Evolutionary conservation across 1,140 invertebrate genomes (phyloP).

Genomic region (Leptopilina clavipes): DNA sequence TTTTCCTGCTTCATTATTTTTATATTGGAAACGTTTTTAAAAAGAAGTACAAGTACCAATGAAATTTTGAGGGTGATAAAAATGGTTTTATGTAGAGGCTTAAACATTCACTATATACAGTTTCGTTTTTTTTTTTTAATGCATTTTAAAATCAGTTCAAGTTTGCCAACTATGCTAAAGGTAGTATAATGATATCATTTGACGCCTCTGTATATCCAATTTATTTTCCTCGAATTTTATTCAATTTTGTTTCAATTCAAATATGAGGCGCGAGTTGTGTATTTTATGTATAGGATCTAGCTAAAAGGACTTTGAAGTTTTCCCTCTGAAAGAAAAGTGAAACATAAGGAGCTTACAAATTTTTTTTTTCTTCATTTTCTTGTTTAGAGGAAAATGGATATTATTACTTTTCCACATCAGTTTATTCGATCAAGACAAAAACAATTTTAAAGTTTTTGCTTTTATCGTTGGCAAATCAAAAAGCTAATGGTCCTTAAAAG

Average conservation of each 20-base stretch:
- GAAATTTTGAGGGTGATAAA: neutral
- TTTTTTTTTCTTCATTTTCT: neutral
- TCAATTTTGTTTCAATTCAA: neutral
- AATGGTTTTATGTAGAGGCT: too few species aligned
- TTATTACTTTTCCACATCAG: conserved; percentile 14
- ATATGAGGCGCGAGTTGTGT: neutral
- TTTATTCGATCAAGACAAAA: conserved; percentile 13
- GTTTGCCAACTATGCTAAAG: too few species aligned
- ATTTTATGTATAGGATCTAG: neutral
- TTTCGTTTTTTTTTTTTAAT: too few species aligned
- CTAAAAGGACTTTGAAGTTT: neutral
- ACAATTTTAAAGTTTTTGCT: neutral
- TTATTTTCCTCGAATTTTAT: neutral
- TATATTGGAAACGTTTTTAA: neutral
- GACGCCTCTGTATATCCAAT: neutral
- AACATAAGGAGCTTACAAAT: neutral
- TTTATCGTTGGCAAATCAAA: conserved; percentile 18
- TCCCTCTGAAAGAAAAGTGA: neutral
- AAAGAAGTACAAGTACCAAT: neutral
- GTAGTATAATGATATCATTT: too few species aligned
- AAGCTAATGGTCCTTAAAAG: conserved; percentile 7
- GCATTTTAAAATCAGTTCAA: too few species aligned
- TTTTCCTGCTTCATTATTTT: conserved; percentile 12
- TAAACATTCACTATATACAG: too few species aligned
- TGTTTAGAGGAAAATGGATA: neutral